These are phyloP conservation scores for Octomys mimax DNA, from an alignment of 2,797 vertebrate genomes.

Conservation along the genomic window DNA sequence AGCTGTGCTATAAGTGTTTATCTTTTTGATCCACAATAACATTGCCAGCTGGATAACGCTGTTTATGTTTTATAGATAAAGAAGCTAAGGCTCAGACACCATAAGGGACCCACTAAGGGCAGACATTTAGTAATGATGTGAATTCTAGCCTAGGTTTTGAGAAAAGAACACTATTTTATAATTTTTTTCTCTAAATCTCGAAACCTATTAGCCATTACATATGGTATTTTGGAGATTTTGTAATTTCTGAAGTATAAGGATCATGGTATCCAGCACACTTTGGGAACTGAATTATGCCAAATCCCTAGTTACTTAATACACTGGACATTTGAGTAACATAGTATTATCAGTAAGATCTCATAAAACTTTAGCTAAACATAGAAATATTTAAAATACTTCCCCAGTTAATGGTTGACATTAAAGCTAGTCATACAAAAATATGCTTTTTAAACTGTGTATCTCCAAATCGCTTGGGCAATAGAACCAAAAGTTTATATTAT, in stretches of 20 bases:
- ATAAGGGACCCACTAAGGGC: not conserved
- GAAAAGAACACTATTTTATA: not conserved
- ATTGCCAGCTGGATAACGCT: not conserved
- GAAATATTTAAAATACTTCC: not conserved
- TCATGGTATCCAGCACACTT: not conserved
- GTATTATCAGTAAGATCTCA: not conserved
- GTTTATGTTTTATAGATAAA: not conserved
- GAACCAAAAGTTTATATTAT: not conserved
- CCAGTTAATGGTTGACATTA: not conserved
- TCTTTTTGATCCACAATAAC: not conserved
- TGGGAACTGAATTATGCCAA: not conserved
- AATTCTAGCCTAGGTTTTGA: constrained; percentile 16
- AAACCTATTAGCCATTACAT: not conserved
- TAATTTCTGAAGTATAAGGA: not conserved
- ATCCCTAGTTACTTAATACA: not conserved
- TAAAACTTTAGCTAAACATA: not conserved
- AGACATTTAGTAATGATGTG: not conserved
- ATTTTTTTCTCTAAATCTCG: not conserved
- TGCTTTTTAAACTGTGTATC: not conserved
- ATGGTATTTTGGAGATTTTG: not conserved
- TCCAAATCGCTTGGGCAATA: too few relatives aligned
- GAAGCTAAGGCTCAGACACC: not conserved
- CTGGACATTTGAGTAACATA: not conserved
- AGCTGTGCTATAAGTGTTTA: not conserved
- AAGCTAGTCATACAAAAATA: not conserved